Evolutionary conservation across 1,140 invertebrate species (phyloP).

Genomic region (Gonatopus flavifemur): DNA sequence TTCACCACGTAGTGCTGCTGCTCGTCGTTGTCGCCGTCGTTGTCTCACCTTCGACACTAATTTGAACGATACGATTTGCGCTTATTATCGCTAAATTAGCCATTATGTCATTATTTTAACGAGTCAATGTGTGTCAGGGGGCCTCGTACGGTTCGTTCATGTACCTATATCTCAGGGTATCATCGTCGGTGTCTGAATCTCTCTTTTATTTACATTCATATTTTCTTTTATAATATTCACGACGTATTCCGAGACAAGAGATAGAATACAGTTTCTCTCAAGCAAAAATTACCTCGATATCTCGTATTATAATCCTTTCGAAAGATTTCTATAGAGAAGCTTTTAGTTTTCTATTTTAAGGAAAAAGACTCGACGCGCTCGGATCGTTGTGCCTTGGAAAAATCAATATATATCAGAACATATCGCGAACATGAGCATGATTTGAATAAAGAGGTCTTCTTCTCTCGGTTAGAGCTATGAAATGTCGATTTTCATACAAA

Average conservation of each 20-base stretch:
- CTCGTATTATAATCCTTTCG: not conserved
- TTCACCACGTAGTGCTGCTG: conserved; percentile 5
- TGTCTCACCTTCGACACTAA: conserved; percentile 59
- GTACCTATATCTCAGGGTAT: conserved; percentile 15
- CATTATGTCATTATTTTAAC: conserved; percentile 61
- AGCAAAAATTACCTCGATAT: not conserved
- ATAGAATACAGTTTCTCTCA: not conserved
- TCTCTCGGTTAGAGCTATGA: too few relatives aligned
- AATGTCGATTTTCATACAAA: too few relatives aligned
- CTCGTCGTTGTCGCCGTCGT: conserved; percentile 19
- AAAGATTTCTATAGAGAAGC: not conserved
- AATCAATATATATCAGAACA: too few relatives aligned
- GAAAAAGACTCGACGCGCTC: too few relatives aligned
- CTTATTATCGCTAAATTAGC: conserved; percentile 61
- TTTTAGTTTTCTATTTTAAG: too few relatives aligned
- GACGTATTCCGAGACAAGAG: too few relatives aligned
- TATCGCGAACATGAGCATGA: too few relatives aligned
- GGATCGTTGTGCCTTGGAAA: too few relatives aligned
- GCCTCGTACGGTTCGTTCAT: conserved; percentile 34
- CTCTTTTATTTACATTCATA: conserved; percentile 7
- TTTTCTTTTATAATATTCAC: too few relatives aligned
- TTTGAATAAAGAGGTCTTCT: too few relatives aligned
- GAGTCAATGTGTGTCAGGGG: conserved; percentile 60
- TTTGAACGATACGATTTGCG: conserved; percentile 56
- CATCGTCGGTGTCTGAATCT: conserved; percentile 11